A percentile compares a stretch with the other conserved stretches of the same genome.
These are phyloP conservation scores for Monomorium pharaonis DNA, from an alignment of 1,140 invertebrate genomes.

Conservation along the genomic window DNA sequence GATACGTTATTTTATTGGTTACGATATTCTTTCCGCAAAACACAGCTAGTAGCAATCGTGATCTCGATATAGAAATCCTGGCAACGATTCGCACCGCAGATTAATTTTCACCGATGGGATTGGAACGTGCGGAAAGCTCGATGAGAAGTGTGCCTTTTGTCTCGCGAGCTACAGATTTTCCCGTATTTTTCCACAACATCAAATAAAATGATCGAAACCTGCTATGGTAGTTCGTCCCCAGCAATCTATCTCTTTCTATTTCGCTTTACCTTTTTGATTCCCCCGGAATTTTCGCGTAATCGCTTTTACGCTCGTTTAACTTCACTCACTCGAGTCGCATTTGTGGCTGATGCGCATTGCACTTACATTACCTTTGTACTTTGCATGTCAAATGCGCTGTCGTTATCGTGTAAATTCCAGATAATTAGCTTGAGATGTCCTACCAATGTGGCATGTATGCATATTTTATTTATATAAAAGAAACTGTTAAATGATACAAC, in stretches of 20 bases:
- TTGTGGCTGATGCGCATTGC: background rate
- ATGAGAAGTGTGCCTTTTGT: conserved; percentile 35
- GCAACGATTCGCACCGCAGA: conserved; percentile 4
- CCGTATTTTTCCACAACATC: conserved; percentile 31
- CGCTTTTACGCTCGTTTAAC: conserved; percentile 54
- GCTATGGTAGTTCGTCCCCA: background rate
- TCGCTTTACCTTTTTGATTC: conserved; percentile 10
- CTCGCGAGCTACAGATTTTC: background rate
- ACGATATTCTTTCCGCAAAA: conserved; percentile 3
- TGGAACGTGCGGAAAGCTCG: background rate
- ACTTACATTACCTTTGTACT: background rate
- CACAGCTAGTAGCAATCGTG: conserved; percentile 12
- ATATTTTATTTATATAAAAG: background rate
- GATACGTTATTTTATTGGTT: conserved; percentile 27
- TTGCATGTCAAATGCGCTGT: background rate
- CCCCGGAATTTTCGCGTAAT: conserved; percentile 23
- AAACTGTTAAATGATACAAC: background rate
- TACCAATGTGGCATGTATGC: background rate
- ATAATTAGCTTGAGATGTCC: conserved; percentile 40
- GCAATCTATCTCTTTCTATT: conserved; percentile 22
- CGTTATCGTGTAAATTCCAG: conserved; percentile 41
- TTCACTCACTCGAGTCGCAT: background rate
- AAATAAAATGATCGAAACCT: conserved; percentile 12
- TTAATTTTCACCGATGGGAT: conserved; percentile 36
- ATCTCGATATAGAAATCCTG: background rate